Conservation (phyloP, 2,888 invertebrate species). For the Tuberolachnus salignus region DNA sequence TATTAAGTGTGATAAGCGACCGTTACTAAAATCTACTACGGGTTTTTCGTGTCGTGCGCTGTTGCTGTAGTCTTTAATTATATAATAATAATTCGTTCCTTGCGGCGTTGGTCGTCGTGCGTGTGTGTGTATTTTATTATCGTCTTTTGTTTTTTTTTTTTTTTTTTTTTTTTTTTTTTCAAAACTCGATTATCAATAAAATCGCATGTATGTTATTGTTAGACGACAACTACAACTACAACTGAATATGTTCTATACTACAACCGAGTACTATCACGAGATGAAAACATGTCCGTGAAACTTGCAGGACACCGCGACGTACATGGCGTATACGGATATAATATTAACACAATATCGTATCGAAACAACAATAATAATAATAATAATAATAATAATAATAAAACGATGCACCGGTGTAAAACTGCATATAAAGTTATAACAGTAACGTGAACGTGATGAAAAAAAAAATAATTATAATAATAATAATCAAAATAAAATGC, state of each 20-base stretch:
- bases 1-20: too few relatives aligned
- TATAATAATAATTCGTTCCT: background rate
- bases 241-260: too few relatives aligned
- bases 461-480: background rate
- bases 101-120: background rate
- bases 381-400: background rate
- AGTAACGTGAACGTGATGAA: too few relatives aligned
- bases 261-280: conserved; percentile 23
- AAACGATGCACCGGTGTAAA: too few relatives aligned
- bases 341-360: background rate
- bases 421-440: too few relatives aligned
- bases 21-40: background rate
- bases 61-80: background rate
- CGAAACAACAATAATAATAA: background rate
- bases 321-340: background rate
- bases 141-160: background rate
- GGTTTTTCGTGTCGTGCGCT: background rate
- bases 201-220: background rate
- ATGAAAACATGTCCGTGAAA: conserved; percentile 42
- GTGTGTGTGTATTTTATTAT: background rate
- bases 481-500: background rate
- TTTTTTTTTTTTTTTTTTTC: background rate
- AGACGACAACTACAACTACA: background rate
- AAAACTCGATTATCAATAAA: conserved; percentile 32
- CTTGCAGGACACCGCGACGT: background rate